Conservation (phyloP, 2,113 vertebrate species). For the Egretta garzetta region DNA sequence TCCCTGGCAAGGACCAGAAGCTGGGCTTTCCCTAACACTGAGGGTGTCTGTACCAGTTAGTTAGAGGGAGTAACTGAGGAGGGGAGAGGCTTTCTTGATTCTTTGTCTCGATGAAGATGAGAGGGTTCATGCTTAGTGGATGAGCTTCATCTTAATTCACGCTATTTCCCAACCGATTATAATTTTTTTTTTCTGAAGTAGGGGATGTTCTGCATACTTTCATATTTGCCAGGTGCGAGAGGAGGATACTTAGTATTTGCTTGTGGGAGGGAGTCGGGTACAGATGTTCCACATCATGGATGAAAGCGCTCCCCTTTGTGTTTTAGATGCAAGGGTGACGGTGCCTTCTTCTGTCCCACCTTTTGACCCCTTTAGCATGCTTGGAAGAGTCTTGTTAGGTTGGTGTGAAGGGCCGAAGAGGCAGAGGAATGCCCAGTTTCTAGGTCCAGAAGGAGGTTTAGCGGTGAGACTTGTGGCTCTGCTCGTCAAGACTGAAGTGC, state of each 20-base stretch:
- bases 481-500: background rate
- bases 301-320: background rate
- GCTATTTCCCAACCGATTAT: background rate
- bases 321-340: fast-evolving
- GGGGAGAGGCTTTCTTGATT: background rate
- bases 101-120: background rate
- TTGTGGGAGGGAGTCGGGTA: fast-evolving
- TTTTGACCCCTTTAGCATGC: background rate
- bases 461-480: background rate
- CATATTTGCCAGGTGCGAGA: background rate
- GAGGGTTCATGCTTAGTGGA: background rate
- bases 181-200: background rate
- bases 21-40: background rate
- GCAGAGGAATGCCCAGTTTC: fast-evolving
- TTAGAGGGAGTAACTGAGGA: background rate
- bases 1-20: background rate
- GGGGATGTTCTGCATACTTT: background rate
- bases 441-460: background rate
- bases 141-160: background rate
- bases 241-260: too few species aligned
- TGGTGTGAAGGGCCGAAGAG: background rate
- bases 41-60: background rate
- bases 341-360: background rate
- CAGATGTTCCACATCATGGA: fast-evolving
- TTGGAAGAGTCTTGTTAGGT: background rate